Evolutionary conservation across 1,140 invertebrate genomes (phyloP).

Genomic region (Zaprionus vittiger): DNA sequence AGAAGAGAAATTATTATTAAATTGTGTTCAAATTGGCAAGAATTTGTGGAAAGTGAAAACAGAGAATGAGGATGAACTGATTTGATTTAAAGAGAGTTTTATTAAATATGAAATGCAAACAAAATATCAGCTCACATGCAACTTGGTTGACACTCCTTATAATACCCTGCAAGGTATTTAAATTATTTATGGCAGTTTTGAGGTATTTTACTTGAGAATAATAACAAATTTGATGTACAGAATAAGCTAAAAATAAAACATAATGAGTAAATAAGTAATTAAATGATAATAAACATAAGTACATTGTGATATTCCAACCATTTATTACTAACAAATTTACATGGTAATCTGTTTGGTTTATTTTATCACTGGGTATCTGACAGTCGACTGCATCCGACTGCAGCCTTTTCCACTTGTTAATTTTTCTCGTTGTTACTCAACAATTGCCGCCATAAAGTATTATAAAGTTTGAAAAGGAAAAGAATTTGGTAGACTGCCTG

Average conservation of each 20-base stretch:
- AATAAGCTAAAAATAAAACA: not conserved
- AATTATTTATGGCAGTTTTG: too few species aligned
- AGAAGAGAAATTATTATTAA: not conserved
- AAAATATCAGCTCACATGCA: too few species aligned
- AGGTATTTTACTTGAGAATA: too few species aligned
- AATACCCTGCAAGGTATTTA: too few species aligned
- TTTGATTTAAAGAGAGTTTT: not conserved
- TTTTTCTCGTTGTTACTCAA: conserved; percentile 5
- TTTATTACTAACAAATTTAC: too few species aligned
- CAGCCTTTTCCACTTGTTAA: not conserved
- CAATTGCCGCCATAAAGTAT: conserved; percentile 42
- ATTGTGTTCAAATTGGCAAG: not conserved
- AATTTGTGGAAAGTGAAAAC: not conserved
- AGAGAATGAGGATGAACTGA: not conserved
- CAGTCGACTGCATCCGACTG: not conserved
- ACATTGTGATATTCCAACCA: not conserved
- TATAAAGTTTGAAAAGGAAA: conserved; percentile 37
- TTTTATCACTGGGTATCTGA: not conserved
- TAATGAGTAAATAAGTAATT: not conserved
- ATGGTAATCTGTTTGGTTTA: too few species aligned
- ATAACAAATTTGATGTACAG: too few species aligned
- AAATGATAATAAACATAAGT: not conserved
- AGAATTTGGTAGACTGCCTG: not conserved
- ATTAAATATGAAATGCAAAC: not conserved
- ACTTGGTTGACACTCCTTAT: too few species aligned